Percentiles rank a stretch among this genome's conserved stretches.
Evolutionary conservation across 1,140 invertebrate species (phyloP).

Genomic region (Cheumatopsyche charites): DNA sequence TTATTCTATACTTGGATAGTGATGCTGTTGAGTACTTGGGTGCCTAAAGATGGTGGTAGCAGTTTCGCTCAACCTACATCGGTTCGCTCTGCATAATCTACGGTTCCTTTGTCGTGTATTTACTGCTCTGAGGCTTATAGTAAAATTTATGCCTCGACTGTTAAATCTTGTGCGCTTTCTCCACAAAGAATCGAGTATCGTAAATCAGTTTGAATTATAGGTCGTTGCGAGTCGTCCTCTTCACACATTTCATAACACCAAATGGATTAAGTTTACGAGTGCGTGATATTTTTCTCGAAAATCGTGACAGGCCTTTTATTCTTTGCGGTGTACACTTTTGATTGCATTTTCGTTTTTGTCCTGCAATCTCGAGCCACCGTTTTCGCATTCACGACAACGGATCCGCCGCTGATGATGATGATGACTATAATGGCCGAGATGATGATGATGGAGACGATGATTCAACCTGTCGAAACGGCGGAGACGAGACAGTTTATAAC

Average conservation of each 20-base stretch:
- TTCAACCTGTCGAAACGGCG: constrained; percentile 21
- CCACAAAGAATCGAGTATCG: background rate
- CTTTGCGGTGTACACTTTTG: background rate
- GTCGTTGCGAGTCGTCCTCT: constrained; percentile 1
- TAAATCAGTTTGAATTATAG: constrained; percentile 27
- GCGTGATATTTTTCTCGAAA: background rate
- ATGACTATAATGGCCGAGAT: constrained; percentile 19
- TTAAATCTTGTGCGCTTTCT: constrained; percentile 13
- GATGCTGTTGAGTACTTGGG: too few species aligned
- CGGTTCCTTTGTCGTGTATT: constrained; percentile 12
- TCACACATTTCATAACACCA: background rate
- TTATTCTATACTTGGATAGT: too few species aligned
- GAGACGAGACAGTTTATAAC: background rate
- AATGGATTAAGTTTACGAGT: constrained; percentile 1
- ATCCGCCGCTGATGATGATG: constrained; percentile 15
- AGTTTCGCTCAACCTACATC: background rate
- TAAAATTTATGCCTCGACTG: constrained; percentile 21
- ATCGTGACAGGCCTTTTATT: constrained; percentile 23
- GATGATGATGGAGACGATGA: constrained; percentile 32
- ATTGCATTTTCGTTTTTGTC: constrained; percentile 27
- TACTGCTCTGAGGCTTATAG: background rate
- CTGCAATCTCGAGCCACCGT: constrained; percentile 11
- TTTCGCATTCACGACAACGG: constrained; percentile 8
- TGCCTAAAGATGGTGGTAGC: background rate
- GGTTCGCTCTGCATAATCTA: background rate